phyloP scores from a whole-genome alignment of 1,140 invertebrate genomes.

The Panagrolaimus sp. region DNA sequence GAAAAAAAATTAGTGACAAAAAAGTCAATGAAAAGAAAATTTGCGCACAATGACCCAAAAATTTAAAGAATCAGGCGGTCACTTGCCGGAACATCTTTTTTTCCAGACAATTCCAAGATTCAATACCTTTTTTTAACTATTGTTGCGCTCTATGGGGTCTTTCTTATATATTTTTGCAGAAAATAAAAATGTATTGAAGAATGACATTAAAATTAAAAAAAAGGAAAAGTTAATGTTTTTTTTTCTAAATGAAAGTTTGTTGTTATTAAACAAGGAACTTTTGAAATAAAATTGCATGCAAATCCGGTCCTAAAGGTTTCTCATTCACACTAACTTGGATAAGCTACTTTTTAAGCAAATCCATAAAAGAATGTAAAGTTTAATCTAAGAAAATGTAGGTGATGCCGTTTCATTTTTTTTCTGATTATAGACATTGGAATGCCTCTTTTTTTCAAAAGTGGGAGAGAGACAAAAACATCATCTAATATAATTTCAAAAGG shows the following conservation, averaged over 20 bases:
- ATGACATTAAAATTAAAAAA: background rate
- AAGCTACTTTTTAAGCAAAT: too few species aligned
- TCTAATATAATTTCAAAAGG: background rate
- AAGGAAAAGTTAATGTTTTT: background rate
- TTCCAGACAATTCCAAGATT: conserved; percentile 3
- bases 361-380: too few species aligned
- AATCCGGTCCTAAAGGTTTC: too few species aligned
- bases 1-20: conserved; percentile 7
- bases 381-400: too few species aligned
- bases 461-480: too few species aligned
- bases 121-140: background rate
- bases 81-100: background rate
- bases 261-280: too few species aligned
- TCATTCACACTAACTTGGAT: too few species aligned
- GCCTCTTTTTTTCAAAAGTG: too few species aligned
- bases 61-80: background rate
- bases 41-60: conserved; percentile 16
- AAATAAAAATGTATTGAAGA: background rate
- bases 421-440: too few species aligned
- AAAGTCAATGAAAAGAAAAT: background rate
- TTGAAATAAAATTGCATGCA: too few species aligned
- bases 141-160: background rate
- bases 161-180: background rate
- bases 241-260: too few species aligned
- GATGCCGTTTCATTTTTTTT: too few species aligned